phyloP scores from a whole-genome alignment of 2,113 vertebrate species.

The Haemorhous mexicanus region DNA sequence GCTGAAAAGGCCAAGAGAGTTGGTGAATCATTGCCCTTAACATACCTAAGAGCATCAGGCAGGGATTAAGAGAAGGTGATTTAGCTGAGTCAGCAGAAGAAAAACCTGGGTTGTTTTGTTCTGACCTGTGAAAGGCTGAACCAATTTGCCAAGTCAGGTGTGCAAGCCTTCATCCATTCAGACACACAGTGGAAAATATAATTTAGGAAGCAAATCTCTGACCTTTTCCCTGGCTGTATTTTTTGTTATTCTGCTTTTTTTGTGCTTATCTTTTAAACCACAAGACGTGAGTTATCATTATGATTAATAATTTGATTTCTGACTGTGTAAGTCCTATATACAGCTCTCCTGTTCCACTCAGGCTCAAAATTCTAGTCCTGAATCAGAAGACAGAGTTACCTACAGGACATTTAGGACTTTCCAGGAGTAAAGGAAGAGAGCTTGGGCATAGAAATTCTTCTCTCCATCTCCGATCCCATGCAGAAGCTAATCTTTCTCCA shows the following conservation, averaged over 20 bases:
- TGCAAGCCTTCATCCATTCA: neutral
- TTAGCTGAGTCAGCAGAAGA: neutral
- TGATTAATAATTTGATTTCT: neutral
- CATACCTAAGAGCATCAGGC: neutral
- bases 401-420: neutral
- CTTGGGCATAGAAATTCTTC: neutral
- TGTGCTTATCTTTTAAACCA: neutral
- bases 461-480: neutral
- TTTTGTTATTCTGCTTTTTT: neutral
- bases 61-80: neutral
- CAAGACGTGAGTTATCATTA: neutral
- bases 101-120: neutral
- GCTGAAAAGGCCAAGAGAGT: neutral
- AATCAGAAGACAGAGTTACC: neutral
- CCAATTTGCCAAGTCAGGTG: neutral
- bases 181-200: neutral
- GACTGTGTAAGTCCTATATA: neutral
- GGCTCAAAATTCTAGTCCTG: neutral
- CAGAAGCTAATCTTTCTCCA: neutral
- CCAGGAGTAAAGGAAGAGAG: neutral
- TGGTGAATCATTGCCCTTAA: neutral
- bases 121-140: neutral
- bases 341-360: neutral
- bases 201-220: neutral
- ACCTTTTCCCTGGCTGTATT: neutral